Evolutionary conservation across 2,113 vertebrate species (phyloP).

Genomic region (Macrotis lagotis): DNA sequence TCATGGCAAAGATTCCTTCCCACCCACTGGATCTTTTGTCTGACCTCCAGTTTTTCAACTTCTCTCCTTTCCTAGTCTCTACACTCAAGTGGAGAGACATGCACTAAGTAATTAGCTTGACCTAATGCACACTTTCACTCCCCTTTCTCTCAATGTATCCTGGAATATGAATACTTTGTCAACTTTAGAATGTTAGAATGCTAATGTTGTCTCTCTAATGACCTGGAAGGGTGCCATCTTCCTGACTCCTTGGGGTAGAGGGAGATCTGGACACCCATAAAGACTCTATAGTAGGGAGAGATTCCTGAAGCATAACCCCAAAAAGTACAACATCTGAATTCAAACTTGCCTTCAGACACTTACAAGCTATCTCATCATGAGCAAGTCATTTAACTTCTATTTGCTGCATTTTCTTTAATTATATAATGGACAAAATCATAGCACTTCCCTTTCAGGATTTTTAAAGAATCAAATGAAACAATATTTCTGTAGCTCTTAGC

Average conservation of each 20-base stretch:
- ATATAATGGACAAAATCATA: neutral
- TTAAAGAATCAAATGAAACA: neutral
- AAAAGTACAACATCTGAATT: neutral
- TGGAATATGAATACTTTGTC: neutral
- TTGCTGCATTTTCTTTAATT: neutral
- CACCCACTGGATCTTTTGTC: neutral
- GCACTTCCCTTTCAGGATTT: neutral
- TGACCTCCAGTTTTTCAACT: neutral
- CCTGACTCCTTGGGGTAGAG: neutral
- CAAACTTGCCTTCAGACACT: neutral
- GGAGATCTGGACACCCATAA: neutral
- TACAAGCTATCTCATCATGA: neutral
- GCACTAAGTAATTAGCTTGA: neutral
- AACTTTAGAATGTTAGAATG: neutral
- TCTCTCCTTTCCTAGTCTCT: neutral
- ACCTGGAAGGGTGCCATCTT: neutral
- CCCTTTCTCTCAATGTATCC: neutral
- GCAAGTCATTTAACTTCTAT: neutral
- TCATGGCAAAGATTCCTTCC: slow-evolving; percentile 17
- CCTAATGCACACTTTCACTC: neutral
- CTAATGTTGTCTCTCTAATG: neutral
- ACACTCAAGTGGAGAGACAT: slow-evolving; percentile 9
- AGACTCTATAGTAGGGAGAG: neutral
- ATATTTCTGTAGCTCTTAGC: neutral
- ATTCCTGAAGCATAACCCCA: neutral